Percentiles rank a stretch among this genome's conserved stretches.
Evolutionary conservation across 2,888 invertebrate species (phyloP).

Genomic region (Halictus quadricinctus): DNA sequence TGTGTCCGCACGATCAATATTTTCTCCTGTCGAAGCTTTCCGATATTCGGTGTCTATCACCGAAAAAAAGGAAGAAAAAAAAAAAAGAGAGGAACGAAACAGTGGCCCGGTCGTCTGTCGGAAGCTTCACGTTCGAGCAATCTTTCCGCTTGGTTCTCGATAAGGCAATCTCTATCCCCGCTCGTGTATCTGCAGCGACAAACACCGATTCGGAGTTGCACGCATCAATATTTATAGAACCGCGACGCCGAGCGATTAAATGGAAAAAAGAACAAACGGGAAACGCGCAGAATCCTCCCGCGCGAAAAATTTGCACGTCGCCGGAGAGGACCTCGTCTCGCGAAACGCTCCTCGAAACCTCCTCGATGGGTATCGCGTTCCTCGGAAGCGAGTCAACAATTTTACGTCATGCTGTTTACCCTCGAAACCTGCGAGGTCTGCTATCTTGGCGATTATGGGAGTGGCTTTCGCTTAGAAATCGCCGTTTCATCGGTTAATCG

Average conservation of each 20-base stretch:
- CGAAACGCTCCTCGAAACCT: not conserved
- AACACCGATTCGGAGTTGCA: slow-evolving; percentile 3
- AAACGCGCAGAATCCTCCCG: not conserved
- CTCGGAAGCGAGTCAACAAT: slow-evolving; percentile 20
- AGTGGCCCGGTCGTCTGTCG: not conserved
- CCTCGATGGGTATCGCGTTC: slow-evolving; percentile 2
- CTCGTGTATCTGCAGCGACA: slow-evolving; percentile 1
- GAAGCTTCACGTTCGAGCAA: not conserved
- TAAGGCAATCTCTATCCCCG: slow-evolving; percentile 9
- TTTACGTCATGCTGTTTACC: slow-evolving; percentile 37
- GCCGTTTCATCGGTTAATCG: slow-evolving; percentile 1
- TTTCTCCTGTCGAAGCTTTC: not conserved
- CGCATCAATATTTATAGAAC: slow-evolving; percentile 35
- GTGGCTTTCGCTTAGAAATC: not conserved
- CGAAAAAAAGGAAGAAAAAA: not conserved
- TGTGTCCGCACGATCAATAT: not conserved
- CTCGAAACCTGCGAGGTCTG: slow-evolving; percentile 13
- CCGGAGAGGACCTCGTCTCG: not conserved
- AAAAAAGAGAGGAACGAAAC: not conserved
- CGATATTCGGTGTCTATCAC: not conserved
- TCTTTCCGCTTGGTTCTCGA: slow-evolving; percentile 7
- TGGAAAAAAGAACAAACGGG: not conserved
- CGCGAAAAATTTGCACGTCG: not conserved
- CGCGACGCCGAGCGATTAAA: not conserved
- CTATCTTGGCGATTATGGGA: slow-evolving; percentile 9